Conservation (phyloP, 2,113 vertebrate species). For the Hemichromis elongatus region DNA sequence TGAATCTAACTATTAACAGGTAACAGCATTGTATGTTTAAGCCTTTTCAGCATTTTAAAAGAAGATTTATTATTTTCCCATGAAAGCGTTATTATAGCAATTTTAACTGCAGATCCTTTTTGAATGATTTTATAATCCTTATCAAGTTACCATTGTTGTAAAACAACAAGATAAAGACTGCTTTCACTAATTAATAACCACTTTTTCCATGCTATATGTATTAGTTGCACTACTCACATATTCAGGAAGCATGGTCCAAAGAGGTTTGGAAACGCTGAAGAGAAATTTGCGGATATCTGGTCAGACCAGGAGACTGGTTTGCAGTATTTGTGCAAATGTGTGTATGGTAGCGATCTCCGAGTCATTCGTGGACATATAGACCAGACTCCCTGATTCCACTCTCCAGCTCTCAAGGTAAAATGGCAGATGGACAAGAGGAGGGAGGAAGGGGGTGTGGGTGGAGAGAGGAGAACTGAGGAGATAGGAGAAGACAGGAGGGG, state of each 20-base stretch:
- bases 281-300: background rate
- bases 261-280: background rate
- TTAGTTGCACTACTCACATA: conserved; percentile 60
- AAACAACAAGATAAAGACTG: background rate
- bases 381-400: background rate
- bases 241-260: conserved; percentile 66
- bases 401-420: conserved; percentile 36
- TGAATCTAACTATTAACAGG: background rate
- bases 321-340: background rate
- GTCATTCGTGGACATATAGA: background rate
- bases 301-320: background rate
- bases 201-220: background rate
- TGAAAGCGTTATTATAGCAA: background rate
- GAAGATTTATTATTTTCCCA: background rate
- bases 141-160: background rate
- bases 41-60: background rate
- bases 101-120: background rate
- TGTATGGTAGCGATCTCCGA: background rate
- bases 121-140: background rate
- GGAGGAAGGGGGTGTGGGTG: background rate
- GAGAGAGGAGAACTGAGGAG: background rate
- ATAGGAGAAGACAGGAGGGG: background rate
- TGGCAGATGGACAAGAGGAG: conserved; percentile 45
- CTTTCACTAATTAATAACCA: background rate
- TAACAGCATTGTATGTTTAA: background rate